Percentiles rank a stretch among this genome's conserved stretches.
Evolutionary conservation across 2,797 vertebrate species (phyloP).

Genomic region (Peromyscus nudipes): DNA sequence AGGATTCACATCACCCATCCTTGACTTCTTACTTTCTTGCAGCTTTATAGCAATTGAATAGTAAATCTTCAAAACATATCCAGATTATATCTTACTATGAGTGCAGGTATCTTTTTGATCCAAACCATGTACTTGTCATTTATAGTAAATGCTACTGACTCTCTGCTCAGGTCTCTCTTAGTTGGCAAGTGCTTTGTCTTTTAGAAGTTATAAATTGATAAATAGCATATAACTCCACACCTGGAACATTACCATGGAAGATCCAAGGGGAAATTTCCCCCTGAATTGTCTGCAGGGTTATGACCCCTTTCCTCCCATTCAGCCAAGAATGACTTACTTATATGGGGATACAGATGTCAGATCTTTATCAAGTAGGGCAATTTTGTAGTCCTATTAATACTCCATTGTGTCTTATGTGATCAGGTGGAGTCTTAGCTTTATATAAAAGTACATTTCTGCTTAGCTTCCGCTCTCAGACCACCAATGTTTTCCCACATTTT

Average conservation of each 20-base stretch:
- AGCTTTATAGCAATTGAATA: not conserved
- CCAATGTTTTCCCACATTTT: not conserved
- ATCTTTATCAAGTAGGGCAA: not conserved
- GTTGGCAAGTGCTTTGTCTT: not conserved
- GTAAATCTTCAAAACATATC: constrained; percentile 21
- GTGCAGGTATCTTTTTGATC: not conserved
- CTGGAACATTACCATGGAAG: not conserved
- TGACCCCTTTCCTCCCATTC: rapidly evolving
- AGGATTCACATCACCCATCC: not conserved
- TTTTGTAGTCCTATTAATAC: not conserved
- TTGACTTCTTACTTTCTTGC: not conserved
- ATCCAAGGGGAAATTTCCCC: not conserved
- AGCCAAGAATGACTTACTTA: not conserved
- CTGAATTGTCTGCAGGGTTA: not conserved
- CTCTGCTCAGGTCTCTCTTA: not conserved
- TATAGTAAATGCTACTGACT: not conserved
- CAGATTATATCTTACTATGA: not conserved
- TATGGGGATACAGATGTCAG: not conserved
- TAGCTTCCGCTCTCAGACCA: not conserved
- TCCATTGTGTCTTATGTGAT: not conserved
- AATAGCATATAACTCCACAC: not conserved
- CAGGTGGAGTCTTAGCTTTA: not conserved
- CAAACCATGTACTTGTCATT: not conserved
- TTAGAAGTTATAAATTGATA: not conserved
- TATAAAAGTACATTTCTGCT: not conserved